Conservation (phyloP, 2,113 vertebrate genomes). For the Sapayoa aenigma region DNA sequence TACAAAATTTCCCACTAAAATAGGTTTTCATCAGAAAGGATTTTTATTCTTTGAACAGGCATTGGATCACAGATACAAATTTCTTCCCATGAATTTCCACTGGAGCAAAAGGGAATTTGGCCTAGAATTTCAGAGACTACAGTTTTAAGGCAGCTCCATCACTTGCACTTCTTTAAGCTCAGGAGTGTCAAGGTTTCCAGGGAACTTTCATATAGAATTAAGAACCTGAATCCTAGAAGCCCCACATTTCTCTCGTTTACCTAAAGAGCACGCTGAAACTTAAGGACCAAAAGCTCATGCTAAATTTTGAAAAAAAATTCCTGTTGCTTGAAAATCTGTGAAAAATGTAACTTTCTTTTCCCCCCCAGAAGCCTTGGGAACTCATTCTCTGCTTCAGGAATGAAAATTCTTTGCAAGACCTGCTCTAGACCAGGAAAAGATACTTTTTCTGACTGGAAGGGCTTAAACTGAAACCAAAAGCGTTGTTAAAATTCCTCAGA, state of each 20-base stretch:
- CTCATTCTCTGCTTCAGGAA: background rate
- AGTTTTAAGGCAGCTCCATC: background rate
- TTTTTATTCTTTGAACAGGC: background rate
- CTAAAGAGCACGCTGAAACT: background rate
- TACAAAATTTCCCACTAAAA: constrained; percentile 4
- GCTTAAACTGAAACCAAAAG: background rate
- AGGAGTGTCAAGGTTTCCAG: background rate
- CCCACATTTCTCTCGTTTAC: background rate
- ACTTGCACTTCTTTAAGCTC: background rate
- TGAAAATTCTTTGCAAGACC: background rate
- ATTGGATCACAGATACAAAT: background rate
- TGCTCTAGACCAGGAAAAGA: background rate
- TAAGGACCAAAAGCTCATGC: background rate
- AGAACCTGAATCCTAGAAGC: background rate
- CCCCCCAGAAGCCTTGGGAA: background rate
- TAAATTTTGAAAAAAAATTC: background rate
- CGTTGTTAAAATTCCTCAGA: background rate
- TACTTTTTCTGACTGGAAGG: background rate
- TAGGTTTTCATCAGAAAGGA: background rate
- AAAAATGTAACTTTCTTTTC: background rate
- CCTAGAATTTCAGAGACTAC: background rate
- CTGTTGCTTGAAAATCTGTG: background rate
- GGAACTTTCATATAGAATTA: background rate
- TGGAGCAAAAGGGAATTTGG: background rate
- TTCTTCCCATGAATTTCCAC: background rate